These are phyloP conservation scores for Tetraodon nigroviridis DNA, from an alignment of 2,113 vertebrate genomes.

Conservation along the genomic window DNA sequence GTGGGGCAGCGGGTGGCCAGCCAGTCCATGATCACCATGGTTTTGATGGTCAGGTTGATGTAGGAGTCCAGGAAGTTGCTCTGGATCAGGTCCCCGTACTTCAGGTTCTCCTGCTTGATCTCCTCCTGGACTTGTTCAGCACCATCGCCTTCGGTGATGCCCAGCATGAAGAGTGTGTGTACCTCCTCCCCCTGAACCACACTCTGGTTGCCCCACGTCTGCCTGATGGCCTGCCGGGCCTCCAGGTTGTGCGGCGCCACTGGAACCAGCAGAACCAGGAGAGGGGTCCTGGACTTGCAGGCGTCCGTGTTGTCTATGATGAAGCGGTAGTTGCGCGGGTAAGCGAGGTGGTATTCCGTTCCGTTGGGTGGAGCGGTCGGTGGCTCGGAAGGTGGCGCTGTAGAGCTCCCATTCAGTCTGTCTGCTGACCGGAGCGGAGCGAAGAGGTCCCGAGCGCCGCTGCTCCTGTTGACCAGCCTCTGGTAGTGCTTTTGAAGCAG, in stretches of 20 bases:
- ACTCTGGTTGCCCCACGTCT: slow-evolving; percentile 69
- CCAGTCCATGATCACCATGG: slow-evolving; percentile 81
- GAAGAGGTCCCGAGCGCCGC: no score
- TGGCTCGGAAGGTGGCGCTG: slow-evolving; percentile 14
- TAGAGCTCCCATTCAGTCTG: no score
- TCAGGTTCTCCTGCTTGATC: slow-evolving; percentile 62
- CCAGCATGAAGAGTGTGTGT: slow-evolving; percentile 67
- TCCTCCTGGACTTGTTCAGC: not conserved
- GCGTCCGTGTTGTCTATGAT: slow-evolving; percentile 63
- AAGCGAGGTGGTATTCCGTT: slow-evolving; percentile 34
- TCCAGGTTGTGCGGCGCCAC: slow-evolving; percentile 45
- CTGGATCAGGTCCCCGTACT: slow-evolving; percentile 74
- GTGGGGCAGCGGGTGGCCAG: slow-evolving; percentile 67
- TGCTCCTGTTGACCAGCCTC: not conserved
- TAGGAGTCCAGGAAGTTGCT: slow-evolving; percentile 73
- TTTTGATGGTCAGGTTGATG: slow-evolving; percentile 77
- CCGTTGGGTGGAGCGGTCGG: slow-evolving; percentile 12
- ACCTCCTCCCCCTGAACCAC: slow-evolving; percentile 60
- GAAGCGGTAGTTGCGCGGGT: slow-evolving; percentile 69
- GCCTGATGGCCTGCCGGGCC: slow-evolving; percentile 63
- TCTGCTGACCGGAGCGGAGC: not conserved
- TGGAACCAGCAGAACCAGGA: slow-evolving; percentile 76
- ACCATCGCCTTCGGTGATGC: slow-evolving; percentile 1
- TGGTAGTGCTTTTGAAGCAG: not conserved
- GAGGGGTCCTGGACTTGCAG: slow-evolving; percentile 55